Conservation (phyloP, 2,113 vertebrate species). For the Taxidea taxus region DNA sequence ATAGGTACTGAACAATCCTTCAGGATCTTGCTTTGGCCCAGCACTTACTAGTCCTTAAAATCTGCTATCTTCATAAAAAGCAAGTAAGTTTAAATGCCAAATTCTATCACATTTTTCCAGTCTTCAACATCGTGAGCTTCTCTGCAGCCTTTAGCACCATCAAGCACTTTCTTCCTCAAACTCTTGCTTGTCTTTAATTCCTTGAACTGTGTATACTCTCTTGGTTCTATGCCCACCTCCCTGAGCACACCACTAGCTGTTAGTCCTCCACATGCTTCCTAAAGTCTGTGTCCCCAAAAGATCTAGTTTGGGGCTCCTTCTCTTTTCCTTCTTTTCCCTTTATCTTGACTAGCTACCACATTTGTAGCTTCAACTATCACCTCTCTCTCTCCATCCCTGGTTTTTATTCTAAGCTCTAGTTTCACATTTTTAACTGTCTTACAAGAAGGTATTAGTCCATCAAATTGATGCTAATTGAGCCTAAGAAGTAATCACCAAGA, state of each 20-base stretch:
- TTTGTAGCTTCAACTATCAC: background rate
- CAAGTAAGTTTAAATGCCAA: background rate
- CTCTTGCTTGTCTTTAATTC: background rate
- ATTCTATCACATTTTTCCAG: background rate
- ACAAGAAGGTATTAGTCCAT: background rate
- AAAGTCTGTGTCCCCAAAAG: background rate
- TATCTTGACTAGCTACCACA: background rate
- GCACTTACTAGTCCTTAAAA: background rate
- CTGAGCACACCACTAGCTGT: background rate
- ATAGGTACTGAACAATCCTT: background rate
- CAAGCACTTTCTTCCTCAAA: background rate
- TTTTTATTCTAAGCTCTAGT: background rate
- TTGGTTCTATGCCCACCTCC: background rate
- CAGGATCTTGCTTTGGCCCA: background rate
- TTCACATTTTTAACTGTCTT: background rate
- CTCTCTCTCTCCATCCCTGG: background rate
- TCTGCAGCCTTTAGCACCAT: background rate
- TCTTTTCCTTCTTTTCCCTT: background rate
- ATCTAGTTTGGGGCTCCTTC: background rate
- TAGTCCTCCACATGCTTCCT: background rate
- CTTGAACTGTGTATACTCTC: background rate
- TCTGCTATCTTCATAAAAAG: background rate
- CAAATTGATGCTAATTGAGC: conserved; percentile 18
- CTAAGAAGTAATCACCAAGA: conserved; percentile 13
- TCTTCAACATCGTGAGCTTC: background rate